phyloP scores from a whole-genome alignment of 1,140 invertebrate species.

The Aphelinus atriplicis region DNA sequence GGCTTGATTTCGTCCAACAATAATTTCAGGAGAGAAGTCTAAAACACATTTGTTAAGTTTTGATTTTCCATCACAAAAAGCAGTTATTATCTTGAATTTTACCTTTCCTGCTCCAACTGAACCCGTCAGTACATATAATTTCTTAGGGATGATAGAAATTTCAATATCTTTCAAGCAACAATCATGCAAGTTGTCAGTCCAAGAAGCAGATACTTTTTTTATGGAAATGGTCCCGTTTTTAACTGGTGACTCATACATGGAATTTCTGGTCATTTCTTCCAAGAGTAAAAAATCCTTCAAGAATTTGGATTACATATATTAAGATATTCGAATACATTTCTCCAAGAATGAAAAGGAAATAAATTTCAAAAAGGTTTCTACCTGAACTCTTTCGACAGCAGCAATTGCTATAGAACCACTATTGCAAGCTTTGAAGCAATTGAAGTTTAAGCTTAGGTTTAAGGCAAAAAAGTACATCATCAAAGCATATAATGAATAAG shows the following conservation, averaged over 20 bases:
- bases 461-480: neutral
- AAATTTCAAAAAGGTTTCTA: neutral
- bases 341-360: neutral
- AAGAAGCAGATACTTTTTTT: neutral
- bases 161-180: neutral
- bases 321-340: neutral
- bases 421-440: neutral
- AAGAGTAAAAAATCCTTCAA: constrained; percentile 6
- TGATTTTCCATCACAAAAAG: neutral
- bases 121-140: constrained; percentile 4
- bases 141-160: neutral
- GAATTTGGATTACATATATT: neutral
- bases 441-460: neutral
- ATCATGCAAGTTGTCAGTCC: neutral
- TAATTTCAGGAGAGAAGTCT: constrained; percentile 14
- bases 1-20: neutral
- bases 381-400: neutral
- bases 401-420: neutral
- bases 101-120: neutral
- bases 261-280: neutral
- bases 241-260: neutral
- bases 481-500: neutral
- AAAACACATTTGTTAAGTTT: neutral
- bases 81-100: neutral
- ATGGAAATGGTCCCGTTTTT: neutral